Evolutionary conservation across 2,113 vertebrate species (phyloP), one percentile per base, ranked within the genome.

Genomic region (Istiophorus platypterus): DNA sequence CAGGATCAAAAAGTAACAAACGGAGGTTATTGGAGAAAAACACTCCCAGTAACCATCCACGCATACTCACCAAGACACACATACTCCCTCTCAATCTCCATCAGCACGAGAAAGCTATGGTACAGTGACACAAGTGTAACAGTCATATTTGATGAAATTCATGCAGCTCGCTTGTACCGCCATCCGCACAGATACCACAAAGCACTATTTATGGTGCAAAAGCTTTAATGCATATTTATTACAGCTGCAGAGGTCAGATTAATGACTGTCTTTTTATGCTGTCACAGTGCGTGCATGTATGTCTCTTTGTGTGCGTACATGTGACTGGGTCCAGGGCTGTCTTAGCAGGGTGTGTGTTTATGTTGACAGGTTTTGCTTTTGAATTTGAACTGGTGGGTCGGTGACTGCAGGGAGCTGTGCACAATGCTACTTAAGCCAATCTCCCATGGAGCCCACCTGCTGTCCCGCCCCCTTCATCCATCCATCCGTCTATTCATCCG

Each of bases 1-100:
- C 91, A 94, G 93, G 88, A 94, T 94, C 91, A 94, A 92, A 94
- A 92, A 89, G 92, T 91, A 93, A 92, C 94, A 93, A 94, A 92
- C 91, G 73, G 92, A 80, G 91, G 92, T 94, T 94, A 94, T 94
- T 92, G 3, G 82, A 69, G 71, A 86, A 93, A 92, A 92, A 92
- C 92, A 92, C 86, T 88, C 84, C 85, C 78, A 77, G 89, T 87
- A 65, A 12, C 84, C 76, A 75, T 86, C 61, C 68, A 81, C 81
- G 52, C 89, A 83, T 61, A 69, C 71, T 81, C 72, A 65, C 70
- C 63, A 42, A 85, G 67, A 47, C 54, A 39, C 81, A 78, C 78
- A 72, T 62, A 70, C 31, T 64, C 70, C 59, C 77, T 64, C 72
- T 89, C 59, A 22, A 72, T 88, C 73, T 69, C 52, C 22, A n/a